Evolutionary conservation across 2,888 invertebrate species (phyloP).

Genomic region (Cantharis rustica): DNA sequence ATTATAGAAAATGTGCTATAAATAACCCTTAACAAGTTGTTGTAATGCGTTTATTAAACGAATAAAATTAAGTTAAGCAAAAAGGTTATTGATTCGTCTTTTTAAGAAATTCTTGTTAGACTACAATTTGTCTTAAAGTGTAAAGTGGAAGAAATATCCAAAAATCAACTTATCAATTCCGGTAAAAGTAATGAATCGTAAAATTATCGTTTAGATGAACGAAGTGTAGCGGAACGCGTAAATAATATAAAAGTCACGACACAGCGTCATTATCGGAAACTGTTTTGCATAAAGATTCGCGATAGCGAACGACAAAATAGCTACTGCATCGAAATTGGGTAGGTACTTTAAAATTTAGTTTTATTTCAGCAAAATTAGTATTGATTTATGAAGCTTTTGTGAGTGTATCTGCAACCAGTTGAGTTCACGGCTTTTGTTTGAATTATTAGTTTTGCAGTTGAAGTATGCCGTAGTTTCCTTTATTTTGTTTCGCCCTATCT

Average conservation of each 20-base stretch:
- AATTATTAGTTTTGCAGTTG: conserved; percentile 34
- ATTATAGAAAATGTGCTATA: conserved; percentile 47
- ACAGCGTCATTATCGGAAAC: conserved; percentile 55
- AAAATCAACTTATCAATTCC: conserved; percentile 53
- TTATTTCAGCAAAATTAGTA: conserved; percentile 49
- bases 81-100: background rate
- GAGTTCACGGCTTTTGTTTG: conserved; percentile 37
- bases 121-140: conserved; percentile 18
- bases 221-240: conserved; percentile 50
- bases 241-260: conserved; percentile 55
- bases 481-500: conserved; percentile 30
- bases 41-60: conserved; percentile 3
- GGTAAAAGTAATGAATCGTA: conserved; percentile 55
- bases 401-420: conserved; percentile 47
- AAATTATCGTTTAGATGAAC: conserved; percentile 53
- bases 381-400: conserved; percentile 48
- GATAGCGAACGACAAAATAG: conserved; percentile 49
- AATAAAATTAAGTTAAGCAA: background rate
- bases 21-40: conserved; percentile 37
- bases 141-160: conserved; percentile 18
- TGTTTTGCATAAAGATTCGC: conserved; percentile 56
- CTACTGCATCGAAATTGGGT: conserved; percentile 47
- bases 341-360: conserved; percentile 44
- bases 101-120: background rate
- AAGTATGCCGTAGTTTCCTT: conserved; percentile 29